phyloP scores from a whole-genome alignment of 2,888 invertebrate species.

The Andrena bicolor region DNA sequence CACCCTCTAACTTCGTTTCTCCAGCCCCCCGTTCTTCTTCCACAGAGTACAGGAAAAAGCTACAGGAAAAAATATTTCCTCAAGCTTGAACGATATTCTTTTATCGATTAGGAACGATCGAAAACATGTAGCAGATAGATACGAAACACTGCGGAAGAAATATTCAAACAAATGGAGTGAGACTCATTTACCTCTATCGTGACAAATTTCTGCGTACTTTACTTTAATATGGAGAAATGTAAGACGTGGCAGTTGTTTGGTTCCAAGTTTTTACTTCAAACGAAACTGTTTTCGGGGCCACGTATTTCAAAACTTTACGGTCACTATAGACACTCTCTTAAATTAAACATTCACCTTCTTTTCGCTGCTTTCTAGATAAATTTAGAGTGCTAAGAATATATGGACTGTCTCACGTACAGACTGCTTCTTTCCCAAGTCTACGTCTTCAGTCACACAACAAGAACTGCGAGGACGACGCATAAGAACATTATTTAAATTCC shows the following conservation, averaged over 20 bases:
- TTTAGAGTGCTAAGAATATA: too few species aligned
- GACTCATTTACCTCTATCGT: neutral
- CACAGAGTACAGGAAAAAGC: neutral
- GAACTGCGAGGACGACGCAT: neutral
- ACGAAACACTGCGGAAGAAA: neutral
- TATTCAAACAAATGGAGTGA: too few species aligned
- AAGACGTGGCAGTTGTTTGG: neutral
- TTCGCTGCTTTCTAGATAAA: neutral
- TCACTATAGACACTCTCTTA: neutral
- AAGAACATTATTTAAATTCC: neutral
- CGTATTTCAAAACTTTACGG: neutral
- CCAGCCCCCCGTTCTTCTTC: neutral
- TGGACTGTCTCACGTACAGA: neutral
- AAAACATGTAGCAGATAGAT: too few species aligned
- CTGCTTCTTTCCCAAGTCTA: neutral
- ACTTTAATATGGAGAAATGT: neutral
- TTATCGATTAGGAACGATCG: neutral
- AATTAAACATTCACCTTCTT: neutral
- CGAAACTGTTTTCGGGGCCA: neutral
- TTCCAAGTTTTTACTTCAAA: neutral
- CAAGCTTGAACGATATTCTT: neutral
- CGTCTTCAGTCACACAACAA: too few species aligned
- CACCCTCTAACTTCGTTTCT: slow-evolving; percentile 23
- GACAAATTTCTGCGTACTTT: neutral
- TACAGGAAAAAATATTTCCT: neutral